Evolutionary conservation across 2,888 invertebrate species (phyloP), one percentile per base, ranked within the genome.

Genomic region (Chalcosyrphus nemorum): DNA sequence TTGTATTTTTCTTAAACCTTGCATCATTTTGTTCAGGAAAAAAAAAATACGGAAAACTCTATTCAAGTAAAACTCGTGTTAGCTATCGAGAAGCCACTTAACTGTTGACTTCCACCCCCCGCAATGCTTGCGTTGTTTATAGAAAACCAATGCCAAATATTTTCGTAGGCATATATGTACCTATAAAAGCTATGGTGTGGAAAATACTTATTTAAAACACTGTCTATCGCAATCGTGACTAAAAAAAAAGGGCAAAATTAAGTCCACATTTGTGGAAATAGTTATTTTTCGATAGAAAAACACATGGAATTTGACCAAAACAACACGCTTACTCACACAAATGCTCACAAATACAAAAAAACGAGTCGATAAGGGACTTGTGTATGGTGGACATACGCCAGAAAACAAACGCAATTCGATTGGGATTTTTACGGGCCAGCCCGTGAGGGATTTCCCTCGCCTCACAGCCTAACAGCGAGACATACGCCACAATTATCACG

Each of bases 401-500:
- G 1, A 52, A 27, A 52, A 15, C 52, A 52, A 52, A 27, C 24
- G 27, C 24, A 52, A 52, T 7, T 52, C 13, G 13, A 13, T 1
- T 13, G 52, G 2, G 13, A 24, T 21, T 29, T n/a, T 4, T 45
- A 7, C 17, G 29, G 19, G 11, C 9, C 19, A 32, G 19, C n/a
- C 63, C 29, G 47, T 11, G 1, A 45, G 43, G 32, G 35, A 56
- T 35, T 29, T 56, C 19, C n/a, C 52, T 15, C 38, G 6, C 38
- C 35, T n/a, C 52, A 29, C 9, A 35, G 32, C 35, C n/a, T n/a
- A n/a, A n/a, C n/a, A n/a, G 35, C 24, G 24, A 24, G n/a, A 15
- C 24, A 29, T 32, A 32, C 32, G 32, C 7, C 4, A 15, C 1
- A 15, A 71, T 52, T 52, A 52, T 61, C 52, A 71, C 50, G 52